Evolutionary conservation across 2,113 vertebrate genomes (phyloP).

Genomic region (Mirza zaza): DNA sequence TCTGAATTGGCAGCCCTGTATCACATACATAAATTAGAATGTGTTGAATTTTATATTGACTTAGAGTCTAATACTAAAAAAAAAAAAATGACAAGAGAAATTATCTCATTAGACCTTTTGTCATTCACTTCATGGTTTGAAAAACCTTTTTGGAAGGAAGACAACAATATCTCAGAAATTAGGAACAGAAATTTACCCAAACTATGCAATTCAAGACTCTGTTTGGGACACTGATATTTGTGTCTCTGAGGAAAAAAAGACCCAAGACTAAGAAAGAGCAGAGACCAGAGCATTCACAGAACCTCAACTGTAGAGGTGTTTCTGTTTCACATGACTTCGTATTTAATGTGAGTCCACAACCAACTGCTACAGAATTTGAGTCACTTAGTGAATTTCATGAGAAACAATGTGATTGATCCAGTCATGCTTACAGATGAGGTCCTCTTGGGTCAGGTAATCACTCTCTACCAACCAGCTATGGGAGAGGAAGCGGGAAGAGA

Average conservation of each 20-base stretch:
- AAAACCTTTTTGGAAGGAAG: not conserved
- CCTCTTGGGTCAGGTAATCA: not conserved
- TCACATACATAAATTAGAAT: too few relatives aligned
- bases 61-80: too few relatives aligned
- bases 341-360: not conserved
- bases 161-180: not conserved
- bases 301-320: not conserved
- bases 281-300: not conserved
- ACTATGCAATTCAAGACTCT: not conserved
- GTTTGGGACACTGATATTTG: too few relatives aligned
- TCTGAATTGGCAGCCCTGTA: too few relatives aligned
- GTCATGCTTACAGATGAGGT: not conserved
- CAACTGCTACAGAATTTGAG: not conserved
- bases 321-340: not conserved
- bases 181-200: not conserved
- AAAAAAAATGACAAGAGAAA: too few relatives aligned
- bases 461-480: too few relatives aligned
- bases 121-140: not conserved
- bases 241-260: not conserved
- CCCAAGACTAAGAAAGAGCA: rapidly evolving
- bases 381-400: not conserved
- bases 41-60: too few relatives aligned
- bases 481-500: too few relatives aligned
- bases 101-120: not conserved
- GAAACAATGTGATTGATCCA: not conserved